Evolutionary conservation across 2,797 vertebrate species (phyloP), one percentile per base, ranked within the genome.

Genomic region (Enteromius fasciolatus): DNA sequence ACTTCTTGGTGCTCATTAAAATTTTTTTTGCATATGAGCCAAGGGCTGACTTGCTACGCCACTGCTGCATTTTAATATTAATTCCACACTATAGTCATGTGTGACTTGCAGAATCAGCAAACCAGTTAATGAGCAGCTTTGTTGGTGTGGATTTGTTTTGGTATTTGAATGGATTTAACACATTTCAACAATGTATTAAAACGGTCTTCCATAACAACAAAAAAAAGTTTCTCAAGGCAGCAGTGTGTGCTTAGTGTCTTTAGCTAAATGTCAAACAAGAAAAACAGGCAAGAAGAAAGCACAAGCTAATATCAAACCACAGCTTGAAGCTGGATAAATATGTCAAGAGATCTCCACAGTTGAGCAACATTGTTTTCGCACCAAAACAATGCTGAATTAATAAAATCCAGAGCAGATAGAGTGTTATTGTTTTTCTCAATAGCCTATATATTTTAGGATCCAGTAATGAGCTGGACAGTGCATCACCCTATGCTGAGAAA

Each of bases 281-380:
- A 52, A 76, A 67, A 82, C 33, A 76, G 33, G 33, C 61, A 28
- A 59, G 63, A 90, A 89, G 90, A 90, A 85, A 85, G 63, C 52
- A 2, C n/a, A 78, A 66, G 73, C 86, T 87, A 86, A 86, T 88
- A 88, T 91, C 85, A 91, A 90, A 90, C 89, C 83, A 67, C 14
- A 39, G 79, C 82, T 86, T 80, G 84, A 90, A 80, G 83, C 44
- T 66, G 76, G 69, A 88, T 82, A 89, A 88, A 84, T 87, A 82
- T 86, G 88, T 79, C 76, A 31, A 39, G 82, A 87, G 87, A 87
- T 87, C 87, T 84, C 54, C 28, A 87, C 86, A 87, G 78, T 84
- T 81, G 44, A 72, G 81, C 25, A 0, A 23, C 66, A 80, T 5
- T 1, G 4, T 41, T 83, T 48, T n/a, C 36, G 8, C 44, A 41